Evolutionary conservation across 2,888 invertebrate species (phyloP).

Genomic region (Apamea crenata): DNA sequence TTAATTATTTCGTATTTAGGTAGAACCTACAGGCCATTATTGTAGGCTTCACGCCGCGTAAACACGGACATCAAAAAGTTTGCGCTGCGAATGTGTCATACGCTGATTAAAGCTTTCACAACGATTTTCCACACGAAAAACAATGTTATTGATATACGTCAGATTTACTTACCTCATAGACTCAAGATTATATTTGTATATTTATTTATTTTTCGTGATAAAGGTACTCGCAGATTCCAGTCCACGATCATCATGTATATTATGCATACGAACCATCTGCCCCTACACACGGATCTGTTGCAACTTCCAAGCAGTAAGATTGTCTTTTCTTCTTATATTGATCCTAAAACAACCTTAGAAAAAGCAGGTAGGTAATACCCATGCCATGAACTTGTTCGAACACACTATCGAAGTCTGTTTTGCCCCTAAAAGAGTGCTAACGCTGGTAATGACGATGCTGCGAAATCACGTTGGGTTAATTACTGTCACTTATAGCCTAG

Average conservation of each 20-base stretch:
- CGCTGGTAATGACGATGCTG: not conserved
- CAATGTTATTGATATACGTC: not conserved
- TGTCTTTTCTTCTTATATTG: constrained; percentile 7
- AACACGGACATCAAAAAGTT: not conserved
- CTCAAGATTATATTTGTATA: not conserved
- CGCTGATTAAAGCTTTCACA: not conserved
- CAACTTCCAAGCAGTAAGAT: constrained; percentile 84
- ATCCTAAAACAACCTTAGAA: constrained; percentile 8
- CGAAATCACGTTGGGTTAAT: not conserved
- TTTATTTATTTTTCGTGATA: constrained; percentile 15
- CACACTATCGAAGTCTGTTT: not conserved
- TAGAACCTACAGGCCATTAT: not conserved
- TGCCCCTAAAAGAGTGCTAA: not conserved
- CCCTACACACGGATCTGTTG: constrained; percentile 73
- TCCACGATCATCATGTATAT: constrained; percentile 80
- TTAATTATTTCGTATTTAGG: not conserved
- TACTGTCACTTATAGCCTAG: too few relatives aligned
- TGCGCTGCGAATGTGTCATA: not conserved
- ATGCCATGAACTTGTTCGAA: not conserved
- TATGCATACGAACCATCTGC: constrained; percentile 83
- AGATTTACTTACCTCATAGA: constrained; percentile 4
- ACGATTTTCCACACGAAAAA: not conserved
- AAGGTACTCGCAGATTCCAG: constrained; percentile 82
- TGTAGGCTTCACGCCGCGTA: not conserved
- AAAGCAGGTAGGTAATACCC: not conserved